These are phyloP conservation scores for Pseudobourletiella spinata DNA, from an alignment of 1,140 invertebrate genomes.

Conservation along the genomic window DNA sequence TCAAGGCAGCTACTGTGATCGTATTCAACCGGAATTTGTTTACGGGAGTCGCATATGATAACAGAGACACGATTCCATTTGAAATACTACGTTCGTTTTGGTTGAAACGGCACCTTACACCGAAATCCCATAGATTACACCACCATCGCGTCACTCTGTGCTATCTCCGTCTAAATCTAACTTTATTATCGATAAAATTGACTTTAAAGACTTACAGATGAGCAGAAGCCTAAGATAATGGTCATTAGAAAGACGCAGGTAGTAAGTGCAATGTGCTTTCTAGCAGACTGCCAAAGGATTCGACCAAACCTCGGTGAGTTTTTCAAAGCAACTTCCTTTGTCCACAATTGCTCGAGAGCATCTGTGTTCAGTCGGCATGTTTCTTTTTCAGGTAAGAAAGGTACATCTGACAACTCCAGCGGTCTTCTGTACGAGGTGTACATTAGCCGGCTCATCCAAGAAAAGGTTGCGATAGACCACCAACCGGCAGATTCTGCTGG, in stretches of 20 bases:
- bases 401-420: constrained; percentile 40
- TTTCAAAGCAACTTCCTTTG: constrained; percentile 5
- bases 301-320: constrained; percentile 32
- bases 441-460: constrained; percentile 52
- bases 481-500: constrained; percentile 46
- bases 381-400: constrained; percentile 47
- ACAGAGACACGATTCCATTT: too few species aligned
- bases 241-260: constrained; percentile 47
- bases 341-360: constrained; percentile 38
- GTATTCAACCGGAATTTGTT: too few species aligned
- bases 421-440: constrained; percentile 48
- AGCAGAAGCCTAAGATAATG: constrained; percentile 52
- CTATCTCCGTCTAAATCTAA: too few species aligned
- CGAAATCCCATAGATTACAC: too few species aligned
- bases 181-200: too few species aligned
- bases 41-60: too few species aligned
- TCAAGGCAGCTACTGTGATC: too few species aligned
- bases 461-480: constrained; percentile 49
- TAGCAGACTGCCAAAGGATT: constrained; percentile 49
- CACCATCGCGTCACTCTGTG: too few species aligned
- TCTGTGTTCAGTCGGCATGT: constrained; percentile 45
- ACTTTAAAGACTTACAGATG: too few species aligned
- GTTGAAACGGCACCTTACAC: too few species aligned
- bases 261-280: constrained; percentile 47
- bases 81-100: too few species aligned